phyloP scores from a whole-genome alignment of 2,888 invertebrate species.

The Limenitis camilla region DNA sequence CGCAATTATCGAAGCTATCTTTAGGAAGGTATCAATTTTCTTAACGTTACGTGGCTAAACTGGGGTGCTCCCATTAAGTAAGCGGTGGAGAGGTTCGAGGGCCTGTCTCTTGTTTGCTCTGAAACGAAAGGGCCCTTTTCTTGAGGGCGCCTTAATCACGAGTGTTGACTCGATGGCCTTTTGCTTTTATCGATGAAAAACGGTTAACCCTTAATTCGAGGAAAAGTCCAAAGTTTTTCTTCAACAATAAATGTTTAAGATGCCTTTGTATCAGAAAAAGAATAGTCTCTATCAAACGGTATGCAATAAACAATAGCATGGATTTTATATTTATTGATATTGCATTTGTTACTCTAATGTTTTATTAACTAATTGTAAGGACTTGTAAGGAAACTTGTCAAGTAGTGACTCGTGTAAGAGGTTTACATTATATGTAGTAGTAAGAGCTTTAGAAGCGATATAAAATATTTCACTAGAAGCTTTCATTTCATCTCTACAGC shows the following conservation, averaged over 20 bases:
- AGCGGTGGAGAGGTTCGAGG: constrained; percentile 48
- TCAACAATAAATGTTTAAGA: background rate
- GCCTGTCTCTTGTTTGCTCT: constrained; percentile 55
- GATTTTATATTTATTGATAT: no score
- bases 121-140: constrained; percentile 45
- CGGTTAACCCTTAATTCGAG: background rate
- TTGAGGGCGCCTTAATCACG: constrained; percentile 60
- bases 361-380: no score
- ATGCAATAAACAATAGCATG: no score
- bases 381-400: no score
- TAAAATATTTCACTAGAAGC: background rate
- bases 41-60: constrained; percentile 25
- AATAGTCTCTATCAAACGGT: no score
- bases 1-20: constrained; percentile 8
- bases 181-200: constrained; percentile 22
- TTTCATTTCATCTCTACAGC: constrained; percentile 7
- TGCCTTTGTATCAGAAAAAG: no score
- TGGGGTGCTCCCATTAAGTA: constrained; percentile 46
- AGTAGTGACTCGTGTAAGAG: no score
- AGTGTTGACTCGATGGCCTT: constrained; percentile 52
- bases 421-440: no score
- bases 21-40: constrained; percentile 27
- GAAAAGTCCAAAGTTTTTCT: background rate
- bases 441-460: background rate
- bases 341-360: no score